Conservation (phyloP, 2,113 vertebrate species). For the human region GRCh38 chr14:87541001-87541500, state of each 20-base stretch:
- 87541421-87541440: neutral
- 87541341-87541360: too few relatives aligned
- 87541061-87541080: neutral
- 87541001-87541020: neutral
- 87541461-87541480: neutral
- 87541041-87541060: neutral
- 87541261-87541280: neutral
- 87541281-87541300: neutral
- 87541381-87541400: too few relatives aligned
- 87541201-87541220: neutral
- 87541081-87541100: neutral
- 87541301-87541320: neutral
- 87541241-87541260: neutral
- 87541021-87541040: neutral
- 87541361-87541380: too few relatives aligned
- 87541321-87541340: too few relatives aligned
- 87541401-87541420: neutral
- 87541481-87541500: neutral
- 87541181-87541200: neutral
- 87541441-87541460: neutral
- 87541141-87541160: neutral
- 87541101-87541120: neutral
- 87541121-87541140: neutral
- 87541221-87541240: neutral
- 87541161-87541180: neutral